phyloP scores from a whole-genome alignment of 2,888 invertebrate genomes.

The Drosophila subsilvestris region DNA sequence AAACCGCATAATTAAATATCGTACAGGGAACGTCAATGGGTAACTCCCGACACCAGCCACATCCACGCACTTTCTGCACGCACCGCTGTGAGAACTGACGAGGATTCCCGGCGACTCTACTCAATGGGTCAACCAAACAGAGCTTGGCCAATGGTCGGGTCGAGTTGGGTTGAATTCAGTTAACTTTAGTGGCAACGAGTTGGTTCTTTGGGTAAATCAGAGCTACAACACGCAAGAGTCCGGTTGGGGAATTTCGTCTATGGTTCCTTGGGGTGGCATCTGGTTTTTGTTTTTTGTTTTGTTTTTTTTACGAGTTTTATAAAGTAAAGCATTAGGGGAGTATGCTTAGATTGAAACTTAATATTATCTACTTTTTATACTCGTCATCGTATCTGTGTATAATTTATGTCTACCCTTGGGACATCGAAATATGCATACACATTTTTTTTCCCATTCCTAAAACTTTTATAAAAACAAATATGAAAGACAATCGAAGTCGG shows the following conservation, averaged over 20 bases:
- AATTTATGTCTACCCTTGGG: too few species aligned
- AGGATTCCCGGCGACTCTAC: not conserved
- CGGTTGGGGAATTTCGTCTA: slow-evolving; percentile 39
- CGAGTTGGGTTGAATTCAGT: slow-evolving; percentile 14
- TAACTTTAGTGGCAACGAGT: slow-evolving; percentile 6
- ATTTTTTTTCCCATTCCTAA: too few species aligned
- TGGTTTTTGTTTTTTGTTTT: slow-evolving; percentile 13
- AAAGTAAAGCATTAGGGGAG: not conserved
- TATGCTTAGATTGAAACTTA: not conserved
- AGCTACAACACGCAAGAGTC: slow-evolving; percentile 24
- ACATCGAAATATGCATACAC: too few species aligned
- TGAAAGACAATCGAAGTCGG: too few species aligned
- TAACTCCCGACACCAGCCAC: slow-evolving; percentile 18
- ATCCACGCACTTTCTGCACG: slow-evolving; percentile 58
- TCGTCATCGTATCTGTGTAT: too few species aligned
- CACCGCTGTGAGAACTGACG: slow-evolving; percentile 34
- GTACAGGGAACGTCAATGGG: slow-evolving; percentile 45
- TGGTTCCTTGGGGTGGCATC: slow-evolving; percentile 1
- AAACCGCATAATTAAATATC: slow-evolving; percentile 80
- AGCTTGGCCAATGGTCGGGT: slow-evolving; percentile 67
- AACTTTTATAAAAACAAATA: too few species aligned
- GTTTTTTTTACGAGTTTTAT: not conserved
- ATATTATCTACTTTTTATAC: too few species aligned
- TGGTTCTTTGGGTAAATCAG: not conserved
- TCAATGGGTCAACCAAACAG: slow-evolving; percentile 66